Base-by-base conservation (phyloP, 2,113 vertebrate genomes). In the Asarcornis scutulata region DNA sequence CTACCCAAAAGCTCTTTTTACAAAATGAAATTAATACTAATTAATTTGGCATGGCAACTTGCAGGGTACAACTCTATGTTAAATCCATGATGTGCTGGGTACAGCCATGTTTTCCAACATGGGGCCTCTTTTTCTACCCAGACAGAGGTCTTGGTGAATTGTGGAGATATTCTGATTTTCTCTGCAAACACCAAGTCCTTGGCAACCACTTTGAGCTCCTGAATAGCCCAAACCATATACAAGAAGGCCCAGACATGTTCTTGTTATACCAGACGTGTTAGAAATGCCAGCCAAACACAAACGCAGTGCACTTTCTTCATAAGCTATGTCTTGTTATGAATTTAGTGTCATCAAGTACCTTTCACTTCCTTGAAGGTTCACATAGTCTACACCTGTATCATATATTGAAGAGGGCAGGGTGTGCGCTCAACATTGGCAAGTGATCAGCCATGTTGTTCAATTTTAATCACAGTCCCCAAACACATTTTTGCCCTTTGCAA, bases 281-380 rank as follows among this genome's bases (percentile, higher is more conserved):
- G 50, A 78, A 91, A 63, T 26, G 53, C 29, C 32, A 69, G 34
- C 14, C 46, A 58, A 42, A 26, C n/a, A 58, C 62, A 75, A 95
- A 78, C 6, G 7, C 23, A 0, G 0, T 17, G 16, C 1, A 4
- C 16, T 44, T 75, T 27, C 15, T 36, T 60, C 67, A 16, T 8
- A 7, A 2, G 26, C 21, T 66, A 2, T 66, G 77, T 68, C 48
- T 68, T 48, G 13, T 13, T 21, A 29, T 56, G 31, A 74, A 77
- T 55, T 69, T 15, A 53, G 13, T 2, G 22, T 5, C 7, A 17
- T 13, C 44, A 77, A 31, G 7, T 34, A 16, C 6, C 5, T 83
- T 29, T 13, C 23, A 44, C 3, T n/a, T 26, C 44, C 82, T 18
- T 38, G 23, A 50, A 66, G 17, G 9, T 15, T 62, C 26, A 11